A percentile compares a stretch with the other conserved stretches of the same genome.
Evolutionary conservation across 2,888 invertebrate species (phyloP).

Genomic region (Coelogynopora nodosa): DNA sequence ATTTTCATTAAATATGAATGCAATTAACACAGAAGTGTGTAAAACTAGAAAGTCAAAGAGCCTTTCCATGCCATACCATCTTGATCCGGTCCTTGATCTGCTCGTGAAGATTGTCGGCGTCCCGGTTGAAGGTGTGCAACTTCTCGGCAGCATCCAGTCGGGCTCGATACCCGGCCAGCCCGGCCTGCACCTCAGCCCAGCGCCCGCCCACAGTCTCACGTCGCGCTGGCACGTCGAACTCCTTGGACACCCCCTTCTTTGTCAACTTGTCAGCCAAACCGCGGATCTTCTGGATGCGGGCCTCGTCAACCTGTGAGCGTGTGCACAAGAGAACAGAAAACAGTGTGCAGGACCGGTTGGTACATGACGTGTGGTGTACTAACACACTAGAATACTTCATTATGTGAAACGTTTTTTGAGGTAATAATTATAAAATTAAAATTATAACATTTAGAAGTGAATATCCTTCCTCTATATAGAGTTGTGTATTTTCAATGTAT

Average conservation of each 20-base stretch:
- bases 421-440: too few species aligned
- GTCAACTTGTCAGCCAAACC: conserved; percentile 3
- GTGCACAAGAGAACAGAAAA: not conserved
- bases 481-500: too few species aligned
- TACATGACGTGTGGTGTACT: not conserved
- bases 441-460: not conserved
- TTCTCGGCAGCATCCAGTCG: conserved; percentile 33
- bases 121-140: conserved; percentile 33
- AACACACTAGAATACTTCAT: too few species aligned
- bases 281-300: not conserved
- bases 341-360: not conserved
- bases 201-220: not conserved
- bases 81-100: conserved; percentile 36
- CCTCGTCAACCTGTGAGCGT: conserved; percentile 36
- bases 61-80: too few species aligned
- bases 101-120: not conserved
- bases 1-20: too few species aligned
- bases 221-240: not conserved
- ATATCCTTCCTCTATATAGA: too few species aligned
- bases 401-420: not conserved
- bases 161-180: not conserved
- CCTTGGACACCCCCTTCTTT: not conserved
- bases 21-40: too few species aligned
- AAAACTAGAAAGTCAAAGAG: too few species aligned
- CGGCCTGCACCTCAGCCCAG: not conserved